These are phyloP conservation scores for Pseudobourletiella spinata DNA, from an alignment of 1,140 invertebrate genomes.

Conservation along the genomic window DNA sequence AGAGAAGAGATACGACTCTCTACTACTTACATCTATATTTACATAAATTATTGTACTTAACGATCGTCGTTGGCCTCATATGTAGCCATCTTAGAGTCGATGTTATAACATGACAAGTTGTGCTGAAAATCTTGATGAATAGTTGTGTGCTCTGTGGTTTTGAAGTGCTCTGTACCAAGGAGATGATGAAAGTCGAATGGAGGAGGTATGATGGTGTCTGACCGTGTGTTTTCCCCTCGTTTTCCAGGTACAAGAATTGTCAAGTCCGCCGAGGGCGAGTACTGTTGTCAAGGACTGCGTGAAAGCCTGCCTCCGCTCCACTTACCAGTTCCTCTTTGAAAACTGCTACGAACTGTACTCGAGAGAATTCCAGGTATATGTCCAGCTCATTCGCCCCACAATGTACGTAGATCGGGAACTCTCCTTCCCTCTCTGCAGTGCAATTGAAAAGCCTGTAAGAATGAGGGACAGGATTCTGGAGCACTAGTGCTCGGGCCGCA, in stretches of 20 bases:
- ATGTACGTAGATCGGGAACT: no score
- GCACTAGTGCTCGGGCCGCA: no score
- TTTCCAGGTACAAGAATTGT: slow-evolving; percentile 86
- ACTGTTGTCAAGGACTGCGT: slow-evolving; percentile 99
- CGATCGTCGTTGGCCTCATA: neutral
- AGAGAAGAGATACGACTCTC: no score
- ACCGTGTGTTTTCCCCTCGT: slow-evolving; percentile 1
- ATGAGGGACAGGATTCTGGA: no score
- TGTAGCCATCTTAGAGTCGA: slow-evolving; percentile 5
- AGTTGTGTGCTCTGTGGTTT: neutral
- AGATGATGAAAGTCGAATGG: neutral
- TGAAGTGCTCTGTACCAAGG: neutral
- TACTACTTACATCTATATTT: no score
- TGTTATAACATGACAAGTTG: slow-evolving; percentile 19
- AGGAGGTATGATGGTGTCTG: neutral
- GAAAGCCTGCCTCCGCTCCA: slow-evolving; percentile 92
- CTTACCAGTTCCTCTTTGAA: slow-evolving; percentile 96
- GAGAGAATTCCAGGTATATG: slow-evolving; percentile 75
- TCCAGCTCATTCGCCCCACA: no score
- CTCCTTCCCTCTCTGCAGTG: no score
- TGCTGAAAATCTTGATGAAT: slow-evolving; percentile 8
- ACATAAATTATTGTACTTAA: no score
- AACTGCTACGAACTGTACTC: slow-evolving; percentile 94
- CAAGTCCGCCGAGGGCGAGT: slow-evolving; percentile 91
- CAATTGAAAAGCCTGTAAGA: no score